These are phyloP conservation scores for Chloropsis cyanopogon DNA, from an alignment of 2,113 vertebrate species.

Conservation along the genomic window DNA sequence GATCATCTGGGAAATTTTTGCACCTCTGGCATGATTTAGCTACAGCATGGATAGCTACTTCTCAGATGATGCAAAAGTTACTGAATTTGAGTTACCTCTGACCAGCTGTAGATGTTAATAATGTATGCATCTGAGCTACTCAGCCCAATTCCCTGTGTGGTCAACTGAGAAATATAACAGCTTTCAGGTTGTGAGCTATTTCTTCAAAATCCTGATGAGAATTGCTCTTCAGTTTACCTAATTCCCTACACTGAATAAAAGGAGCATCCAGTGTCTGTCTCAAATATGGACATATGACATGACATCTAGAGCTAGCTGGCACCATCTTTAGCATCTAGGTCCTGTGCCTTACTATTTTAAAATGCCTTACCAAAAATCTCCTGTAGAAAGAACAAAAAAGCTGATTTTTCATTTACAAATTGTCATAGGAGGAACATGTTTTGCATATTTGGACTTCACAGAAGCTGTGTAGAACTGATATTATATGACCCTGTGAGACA, in stretches of 20 bases:
- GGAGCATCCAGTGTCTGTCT: not conserved
- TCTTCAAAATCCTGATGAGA: not conserved
- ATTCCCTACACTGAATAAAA: not conserved
- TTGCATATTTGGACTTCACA: not conserved
- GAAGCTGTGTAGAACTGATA: not conserved
- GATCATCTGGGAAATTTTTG: not conserved
- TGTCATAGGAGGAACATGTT: not conserved
- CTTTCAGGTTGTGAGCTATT: not conserved
- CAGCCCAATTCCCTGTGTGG: not conserved
- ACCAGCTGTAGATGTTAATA: not conserved
- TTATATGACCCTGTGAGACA: not conserved
- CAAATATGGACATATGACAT: not conserved
- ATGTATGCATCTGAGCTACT: not conserved
- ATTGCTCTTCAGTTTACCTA: not conserved
- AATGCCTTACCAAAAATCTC: not conserved
- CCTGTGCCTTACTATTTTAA: not conserved
- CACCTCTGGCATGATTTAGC: not conserved
- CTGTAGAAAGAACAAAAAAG: not conserved
- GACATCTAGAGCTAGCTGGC: not conserved
- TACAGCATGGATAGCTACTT: not conserved
- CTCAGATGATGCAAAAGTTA: not conserved
- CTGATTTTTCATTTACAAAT: not conserved
- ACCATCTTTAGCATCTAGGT: not conserved
- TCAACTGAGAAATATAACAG: not conserved
- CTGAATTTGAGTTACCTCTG: not conserved